These are phyloP conservation scores for Corythaixoides concolor DNA, from an alignment of 2,113 vertebrate species.

Conservation along the genomic window DNA sequence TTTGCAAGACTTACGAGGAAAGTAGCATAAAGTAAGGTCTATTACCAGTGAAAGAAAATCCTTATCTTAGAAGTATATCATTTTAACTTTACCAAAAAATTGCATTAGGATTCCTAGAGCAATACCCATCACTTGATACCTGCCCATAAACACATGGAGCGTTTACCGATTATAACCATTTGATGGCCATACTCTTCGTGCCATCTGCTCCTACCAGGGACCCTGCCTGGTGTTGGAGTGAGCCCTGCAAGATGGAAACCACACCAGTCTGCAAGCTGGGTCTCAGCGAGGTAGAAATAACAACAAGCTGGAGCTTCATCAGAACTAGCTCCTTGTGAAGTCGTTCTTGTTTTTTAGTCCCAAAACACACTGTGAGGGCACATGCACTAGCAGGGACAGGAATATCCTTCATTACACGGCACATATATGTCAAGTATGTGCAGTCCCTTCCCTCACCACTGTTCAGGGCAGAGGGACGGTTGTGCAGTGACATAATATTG, in stretches of 20 bases:
- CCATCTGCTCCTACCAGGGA: too few species aligned
- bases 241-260: not conserved
- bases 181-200: accelerated
- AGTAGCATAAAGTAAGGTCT: not conserved
- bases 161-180: too few species aligned
- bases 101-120: not conserved
- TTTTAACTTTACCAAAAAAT: not conserved
- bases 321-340: not conserved
- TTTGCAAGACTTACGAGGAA: not conserved
- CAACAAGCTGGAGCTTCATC: not conserved
- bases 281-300: not conserved
- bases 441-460: not conserved
- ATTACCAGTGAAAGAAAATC: not conserved
- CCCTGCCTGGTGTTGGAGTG: not conserved
- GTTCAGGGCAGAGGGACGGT: not conserved
- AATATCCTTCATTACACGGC: not conserved
- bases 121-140: not conserved
- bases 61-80: not conserved
- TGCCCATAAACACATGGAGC: too few species aligned
- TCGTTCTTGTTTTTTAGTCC: not conserved
- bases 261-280: not conserved
- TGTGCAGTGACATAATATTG: not conserved
- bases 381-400: too few species aligned
- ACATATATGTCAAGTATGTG: accelerated
- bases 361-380: not conserved